Evolutionary conservation across 2,113 vertebrate genomes (phyloP), one percentile per base, ranked within the genome.

Genomic region (Oxyura jamaicensis): DNA sequence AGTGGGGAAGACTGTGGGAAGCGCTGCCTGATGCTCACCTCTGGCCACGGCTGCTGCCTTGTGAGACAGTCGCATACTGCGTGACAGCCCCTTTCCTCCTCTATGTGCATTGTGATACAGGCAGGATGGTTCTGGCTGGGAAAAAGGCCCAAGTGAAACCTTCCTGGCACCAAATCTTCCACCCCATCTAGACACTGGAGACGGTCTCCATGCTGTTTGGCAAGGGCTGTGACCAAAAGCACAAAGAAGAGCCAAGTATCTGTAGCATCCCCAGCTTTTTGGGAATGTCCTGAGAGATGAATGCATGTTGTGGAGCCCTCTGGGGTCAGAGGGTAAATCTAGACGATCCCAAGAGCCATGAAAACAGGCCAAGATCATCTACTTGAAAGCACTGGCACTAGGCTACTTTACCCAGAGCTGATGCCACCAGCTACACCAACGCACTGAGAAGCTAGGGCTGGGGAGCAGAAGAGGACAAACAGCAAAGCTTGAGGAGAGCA

Each of bases 301-400:
- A 79, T 13, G 46, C 11, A 58, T n/a, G 26, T 8, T 46, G 41
- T 88, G 33, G 79, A 83, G 35, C 8, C 60, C 77, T 55, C 68
- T 13, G 17, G n/a, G 13, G 25, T 31, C 66, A 87, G 59, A 79
- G 4, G 11, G 25, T 31, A 79, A 77, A 89, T 53, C 41, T n/a
- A 58, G 66, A 92, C 66, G 35, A 78, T 33, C 80, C 31, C 21
- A 50, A 66, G 71, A 79, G 41, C n/a, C 26, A 14, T 33, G 69
- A 78, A 74, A 86, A 59, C 26, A 78, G 41, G 65, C 65, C 69
- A 86, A 81, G n/a, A 11, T 92, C 56, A 29, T 39, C 62, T 83
- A 20, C 76, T 65, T 83, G 83, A 84, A 95, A 96, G 28, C 44
- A 77, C 36, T 94, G 77, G 58, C 63, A 65, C 25, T 60, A 73